These are phyloP conservation scores for Drosophila arawakana DNA, from an alignment of 1,140 invertebrate species.

Conservation along the genomic window DNA sequence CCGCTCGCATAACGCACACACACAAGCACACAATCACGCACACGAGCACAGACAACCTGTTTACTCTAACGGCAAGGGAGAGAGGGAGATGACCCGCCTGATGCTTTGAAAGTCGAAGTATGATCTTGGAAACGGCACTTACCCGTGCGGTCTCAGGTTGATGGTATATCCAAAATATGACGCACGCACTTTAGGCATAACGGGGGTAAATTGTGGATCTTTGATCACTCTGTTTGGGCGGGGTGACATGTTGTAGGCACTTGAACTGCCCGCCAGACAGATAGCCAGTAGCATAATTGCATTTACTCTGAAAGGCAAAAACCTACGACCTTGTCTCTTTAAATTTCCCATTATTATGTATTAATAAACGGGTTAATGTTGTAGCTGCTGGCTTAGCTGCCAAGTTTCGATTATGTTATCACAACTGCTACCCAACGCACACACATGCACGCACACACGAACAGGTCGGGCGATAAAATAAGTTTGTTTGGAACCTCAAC, in stretches of 20 bases:
- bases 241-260: slow-evolving; percentile 78
- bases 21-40: not conserved
- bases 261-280: slow-evolving; percentile 1
- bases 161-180: slow-evolving; percentile 83
- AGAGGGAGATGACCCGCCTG: slow-evolving; percentile 11
- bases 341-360: slow-evolving; percentile 12
- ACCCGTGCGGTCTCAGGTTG: slow-evolving; percentile 73
- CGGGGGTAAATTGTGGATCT: slow-evolving; percentile 69
- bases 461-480: not conserved
- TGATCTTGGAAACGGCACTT: slow-evolving; percentile 51
- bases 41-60: slow-evolving; percentile 55
- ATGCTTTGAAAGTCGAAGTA: slow-evolving; percentile 19
- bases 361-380: slow-evolving; percentile 41
- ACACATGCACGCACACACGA: not conserved
- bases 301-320: not conserved
- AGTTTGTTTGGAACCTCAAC: slow-evolving; percentile 3
- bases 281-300: slow-evolving; percentile 15
- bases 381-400: not conserved
- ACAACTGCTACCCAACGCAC: slow-evolving; percentile 13
- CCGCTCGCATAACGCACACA: slow-evolving; percentile 1
- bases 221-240: slow-evolving; percentile 69
- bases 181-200: slow-evolving; percentile 73
- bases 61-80: slow-evolving; percentile 49
- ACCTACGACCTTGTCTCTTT: slow-evolving; percentile 32
- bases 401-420: slow-evolving; percentile 37